Conservation (phyloP, 2,888 invertebrate species). For the Philaethria dido region DNA sequence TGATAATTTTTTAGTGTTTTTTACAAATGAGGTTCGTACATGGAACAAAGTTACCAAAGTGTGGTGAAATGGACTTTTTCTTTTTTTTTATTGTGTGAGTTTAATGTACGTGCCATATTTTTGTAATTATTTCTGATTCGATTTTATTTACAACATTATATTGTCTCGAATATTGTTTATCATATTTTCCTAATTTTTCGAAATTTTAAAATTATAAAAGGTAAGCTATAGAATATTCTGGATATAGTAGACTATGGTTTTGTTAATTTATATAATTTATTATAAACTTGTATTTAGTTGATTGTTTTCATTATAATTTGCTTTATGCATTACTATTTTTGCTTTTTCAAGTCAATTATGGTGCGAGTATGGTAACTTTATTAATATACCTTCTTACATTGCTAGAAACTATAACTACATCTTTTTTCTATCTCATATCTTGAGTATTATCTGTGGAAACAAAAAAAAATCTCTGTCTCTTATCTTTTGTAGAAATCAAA, state of each 20-base stretch:
- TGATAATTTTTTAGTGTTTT: conserved; percentile 36
- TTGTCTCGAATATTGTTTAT: conserved; percentile 20
- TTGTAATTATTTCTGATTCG: conserved; percentile 16
- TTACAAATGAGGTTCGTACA: conserved; percentile 40
- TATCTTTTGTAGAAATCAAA: background rate
- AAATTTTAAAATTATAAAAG: background rate
- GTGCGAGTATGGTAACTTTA: conserved; percentile 63
- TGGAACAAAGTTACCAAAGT: conserved; percentile 52
- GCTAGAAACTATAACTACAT: conserved; percentile 51
- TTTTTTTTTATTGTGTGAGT: conserved; percentile 40
- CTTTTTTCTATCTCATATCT: too few relatives aligned
- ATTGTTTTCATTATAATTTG: conserved; percentile 44
- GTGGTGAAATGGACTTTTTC: conserved; percentile 44
- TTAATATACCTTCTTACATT: conserved; percentile 50
- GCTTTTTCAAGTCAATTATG: conserved; percentile 79
- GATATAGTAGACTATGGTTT: conserved; percentile 18
- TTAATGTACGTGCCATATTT: conserved; percentile 53
- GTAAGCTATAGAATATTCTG: conserved; percentile 12
- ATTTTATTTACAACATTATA: conserved; percentile 19
- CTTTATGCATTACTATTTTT: conserved; percentile 49
- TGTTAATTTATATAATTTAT: conserved; percentile 41
- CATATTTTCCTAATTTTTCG: conserved; percentile 8
- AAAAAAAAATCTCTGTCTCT: too few relatives aligned
- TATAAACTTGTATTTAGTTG: conserved; percentile 38
- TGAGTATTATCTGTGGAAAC: too few relatives aligned